phyloP scores from a whole-genome alignment of 2,113 vertebrate genomes.

The Ardeotis arabs region DNA sequence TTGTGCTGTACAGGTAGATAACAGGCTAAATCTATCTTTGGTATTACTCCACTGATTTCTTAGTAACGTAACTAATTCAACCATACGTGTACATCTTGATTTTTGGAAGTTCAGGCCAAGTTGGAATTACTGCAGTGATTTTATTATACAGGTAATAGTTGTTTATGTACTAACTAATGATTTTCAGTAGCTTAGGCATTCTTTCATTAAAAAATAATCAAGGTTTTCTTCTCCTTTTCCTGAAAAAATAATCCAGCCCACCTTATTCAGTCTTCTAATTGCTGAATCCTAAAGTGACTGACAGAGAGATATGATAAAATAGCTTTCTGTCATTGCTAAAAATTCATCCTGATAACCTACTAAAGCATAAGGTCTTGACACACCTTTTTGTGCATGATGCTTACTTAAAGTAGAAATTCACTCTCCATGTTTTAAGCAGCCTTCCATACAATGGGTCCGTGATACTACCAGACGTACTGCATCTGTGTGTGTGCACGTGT shows the following conservation, averaged over 20 bases:
- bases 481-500: accelerated
- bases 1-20: conserved; percentile 54
- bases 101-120: conserved; percentile 17
- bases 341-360: background rate
- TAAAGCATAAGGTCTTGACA: background rate
- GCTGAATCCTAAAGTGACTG: background rate
- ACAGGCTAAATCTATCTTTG: conserved; percentile 24
- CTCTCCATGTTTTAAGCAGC: background rate
- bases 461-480: background rate
- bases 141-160: background rate
- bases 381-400: background rate
- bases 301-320: background rate
- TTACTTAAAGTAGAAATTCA: background rate
- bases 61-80: conserved; percentile 11
- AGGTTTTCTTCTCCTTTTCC: background rate
- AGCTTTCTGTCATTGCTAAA: background rate
- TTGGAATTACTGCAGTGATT: background rate
- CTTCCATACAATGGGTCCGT: background rate
- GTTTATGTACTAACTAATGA: background rate
- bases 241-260: background rate
- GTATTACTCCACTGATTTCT: conserved; percentile 37
- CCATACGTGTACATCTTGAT: background rate
- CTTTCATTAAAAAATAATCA: background rate
- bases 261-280: background rate
- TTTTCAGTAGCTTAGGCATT: background rate